These are phyloP conservation scores for Albula glossodonta DNA, from an alignment of 2,113 vertebrate genomes.

Conservation along the genomic window DNA sequence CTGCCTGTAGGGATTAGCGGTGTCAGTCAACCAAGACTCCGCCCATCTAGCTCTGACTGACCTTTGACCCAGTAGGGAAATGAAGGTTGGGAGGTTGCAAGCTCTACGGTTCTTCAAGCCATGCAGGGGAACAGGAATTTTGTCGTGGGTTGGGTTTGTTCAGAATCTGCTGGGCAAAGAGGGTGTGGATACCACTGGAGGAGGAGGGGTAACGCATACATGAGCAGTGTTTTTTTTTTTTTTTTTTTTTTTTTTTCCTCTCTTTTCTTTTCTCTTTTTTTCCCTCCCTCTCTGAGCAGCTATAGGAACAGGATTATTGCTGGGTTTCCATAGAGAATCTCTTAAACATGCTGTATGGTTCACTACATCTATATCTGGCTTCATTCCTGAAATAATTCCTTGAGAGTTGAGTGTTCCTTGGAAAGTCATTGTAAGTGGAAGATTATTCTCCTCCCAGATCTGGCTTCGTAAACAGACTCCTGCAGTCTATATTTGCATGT, in stretches of 20 bases:
- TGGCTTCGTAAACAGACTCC: not conserved
- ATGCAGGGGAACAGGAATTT: not conserved
- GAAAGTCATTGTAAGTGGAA: conserved; percentile 15
- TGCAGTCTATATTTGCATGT: not conserved
- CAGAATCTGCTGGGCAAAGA: not conserved
- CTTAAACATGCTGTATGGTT: not conserved
- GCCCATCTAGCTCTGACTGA: conserved; percentile 56
- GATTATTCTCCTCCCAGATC: not conserved
- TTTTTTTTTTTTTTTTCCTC: not conserved
- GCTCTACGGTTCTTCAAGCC: not conserved
- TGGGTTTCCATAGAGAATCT: not conserved
- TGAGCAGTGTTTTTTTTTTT: not conserved
- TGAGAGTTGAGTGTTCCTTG: not conserved
- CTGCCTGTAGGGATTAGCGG: conserved; percentile 3
- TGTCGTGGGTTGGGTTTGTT: conserved; percentile 16
- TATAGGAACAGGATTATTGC: conserved; percentile 1
- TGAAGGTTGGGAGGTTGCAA: not conserved
- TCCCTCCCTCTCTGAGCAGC: conserved; percentile 1
- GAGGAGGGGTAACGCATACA: not conserved
- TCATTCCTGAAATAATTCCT: conserved; percentile 23
- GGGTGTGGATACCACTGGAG: not conserved
- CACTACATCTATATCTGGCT: conserved; percentile 11
- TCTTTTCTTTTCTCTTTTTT: not conserved
- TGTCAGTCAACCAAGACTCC: conserved; percentile 39
- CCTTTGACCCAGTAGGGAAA: conserved; percentile 58